These are phyloP conservation scores for Sylvia borin DNA, from an alignment of 2,797 vertebrate species.

Conservation along the genomic window DNA sequence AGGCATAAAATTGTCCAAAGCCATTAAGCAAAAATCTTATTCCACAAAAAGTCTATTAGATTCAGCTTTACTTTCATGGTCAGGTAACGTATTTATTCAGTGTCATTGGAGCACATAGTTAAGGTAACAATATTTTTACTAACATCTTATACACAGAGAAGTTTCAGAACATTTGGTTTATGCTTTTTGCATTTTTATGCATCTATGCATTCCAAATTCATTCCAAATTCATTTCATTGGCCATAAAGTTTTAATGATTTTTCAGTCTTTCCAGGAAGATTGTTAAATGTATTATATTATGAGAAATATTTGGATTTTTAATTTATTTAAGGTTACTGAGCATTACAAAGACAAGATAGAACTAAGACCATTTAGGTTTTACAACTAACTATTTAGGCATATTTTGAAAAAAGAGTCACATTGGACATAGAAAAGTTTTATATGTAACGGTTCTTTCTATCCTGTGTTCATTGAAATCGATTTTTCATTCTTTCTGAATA, in stretches of 20 bases:
- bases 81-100: not conserved
- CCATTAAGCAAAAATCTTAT: not conserved
- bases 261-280: not conserved
- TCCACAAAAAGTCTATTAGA: not conserved
- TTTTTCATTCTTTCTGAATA: not conserved
- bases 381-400: not conserved
- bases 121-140: not conserved
- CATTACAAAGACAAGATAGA: not conserved
- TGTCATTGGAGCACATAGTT: not conserved
- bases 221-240: not conserved
- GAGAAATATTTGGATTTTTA: not conserved
- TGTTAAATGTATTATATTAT: not conserved
- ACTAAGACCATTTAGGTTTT: not conserved
- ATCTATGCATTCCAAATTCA: not conserved
- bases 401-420: not conserved
- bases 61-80: not conserved
- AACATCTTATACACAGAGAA: not conserved
- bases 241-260: not conserved
- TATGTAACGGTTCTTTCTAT: not conserved
- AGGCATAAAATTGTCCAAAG: not conserved
- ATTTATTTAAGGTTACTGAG: not conserved
- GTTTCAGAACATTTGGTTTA: not conserved
- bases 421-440: not conserved
- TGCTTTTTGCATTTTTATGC: not conserved
- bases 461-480: not conserved